A percentile compares a stretch with the other conserved stretches of the same genome.
Conservation (phyloP, 2,888 invertebrate species). For the Homarus gammarus region DNA sequence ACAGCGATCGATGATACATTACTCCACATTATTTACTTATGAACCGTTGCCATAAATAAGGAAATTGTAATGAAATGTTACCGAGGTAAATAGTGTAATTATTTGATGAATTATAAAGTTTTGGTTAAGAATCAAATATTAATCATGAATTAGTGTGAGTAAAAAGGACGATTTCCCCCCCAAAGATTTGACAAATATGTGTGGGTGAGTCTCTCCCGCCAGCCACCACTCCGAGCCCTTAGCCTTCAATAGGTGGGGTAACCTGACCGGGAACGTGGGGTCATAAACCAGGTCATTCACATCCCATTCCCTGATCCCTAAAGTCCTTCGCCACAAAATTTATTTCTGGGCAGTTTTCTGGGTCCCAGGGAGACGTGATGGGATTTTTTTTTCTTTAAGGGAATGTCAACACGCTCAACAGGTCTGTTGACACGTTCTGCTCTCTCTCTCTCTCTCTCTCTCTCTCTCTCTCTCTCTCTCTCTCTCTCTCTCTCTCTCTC, state of each 20-base stretch:
- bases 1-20: too few species aligned
- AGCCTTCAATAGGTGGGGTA: slow-evolving; percentile 9
- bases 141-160: too few species aligned
- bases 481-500: too few species aligned
- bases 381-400: neutral
- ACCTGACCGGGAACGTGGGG: slow-evolving; percentile 2
- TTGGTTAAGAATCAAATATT: too few species aligned
- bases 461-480: slow-evolving; percentile 13
- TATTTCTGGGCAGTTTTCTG: neutral
- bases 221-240: neutral
- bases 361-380: neutral
- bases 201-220: neutral
- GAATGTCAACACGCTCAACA: slow-evolving; percentile 12
- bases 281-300: slow-evolving; percentile 42
- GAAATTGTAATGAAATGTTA: too few species aligned
- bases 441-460: slow-evolving; percentile 9
- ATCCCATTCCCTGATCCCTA: slow-evolving; percentile 26
- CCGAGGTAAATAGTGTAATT: too few species aligned
- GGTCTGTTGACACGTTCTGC: neutral
- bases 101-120: too few species aligned
- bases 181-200: neutral
- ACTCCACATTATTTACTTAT: too few species aligned
- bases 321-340: neutral
- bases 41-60: too few species aligned
- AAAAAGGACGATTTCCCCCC: too few species aligned